Evolutionary conservation across 2,797 vertebrate genomes (phyloP).

Genomic region (Lacerta agilis): DNA sequence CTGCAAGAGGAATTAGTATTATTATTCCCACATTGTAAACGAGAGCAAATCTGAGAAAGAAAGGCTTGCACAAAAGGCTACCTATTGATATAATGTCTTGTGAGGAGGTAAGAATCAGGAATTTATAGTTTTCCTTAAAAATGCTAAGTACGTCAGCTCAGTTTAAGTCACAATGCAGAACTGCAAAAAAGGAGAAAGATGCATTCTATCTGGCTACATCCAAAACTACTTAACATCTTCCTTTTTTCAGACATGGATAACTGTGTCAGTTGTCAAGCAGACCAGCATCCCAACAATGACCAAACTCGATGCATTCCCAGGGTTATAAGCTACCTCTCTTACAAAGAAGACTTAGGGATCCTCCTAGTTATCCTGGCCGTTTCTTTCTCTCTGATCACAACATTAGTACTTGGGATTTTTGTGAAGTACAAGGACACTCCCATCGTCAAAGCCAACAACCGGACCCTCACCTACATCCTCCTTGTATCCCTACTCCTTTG

Average conservation of each 20-base stretch:
- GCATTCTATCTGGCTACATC: not conserved
- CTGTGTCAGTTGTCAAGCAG: not conserved
- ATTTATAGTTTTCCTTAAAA: too few species aligned
- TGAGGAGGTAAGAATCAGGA: too few species aligned
- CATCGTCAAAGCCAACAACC: too few species aligned
- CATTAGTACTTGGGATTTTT: not conserved
- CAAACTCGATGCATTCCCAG: not conserved
- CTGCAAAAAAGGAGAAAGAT: not conserved
- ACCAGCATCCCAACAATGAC: not conserved
- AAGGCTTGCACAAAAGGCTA: too few species aligned
- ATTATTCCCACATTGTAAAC: too few species aligned
- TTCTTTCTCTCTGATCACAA: too few species aligned
- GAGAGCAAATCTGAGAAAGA: too few species aligned
- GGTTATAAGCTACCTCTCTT: not conserved
- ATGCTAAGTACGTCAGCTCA: not conserved
- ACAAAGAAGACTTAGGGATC: not conserved
- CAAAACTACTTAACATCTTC: not conserved
- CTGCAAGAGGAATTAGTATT: too few species aligned
- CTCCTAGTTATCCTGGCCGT: too few species aligned
- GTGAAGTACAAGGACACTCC: not conserved
- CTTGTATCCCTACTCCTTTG: not conserved
- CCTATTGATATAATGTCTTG: too few species aligned
- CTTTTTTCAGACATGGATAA: not conserved
- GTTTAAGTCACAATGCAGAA: too few species aligned
- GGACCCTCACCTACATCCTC: too few species aligned